These are phyloP conservation scores for Natrix natrix DNA, from an alignment of 2,797 vertebrate species.

Conservation along the genomic window DNA sequence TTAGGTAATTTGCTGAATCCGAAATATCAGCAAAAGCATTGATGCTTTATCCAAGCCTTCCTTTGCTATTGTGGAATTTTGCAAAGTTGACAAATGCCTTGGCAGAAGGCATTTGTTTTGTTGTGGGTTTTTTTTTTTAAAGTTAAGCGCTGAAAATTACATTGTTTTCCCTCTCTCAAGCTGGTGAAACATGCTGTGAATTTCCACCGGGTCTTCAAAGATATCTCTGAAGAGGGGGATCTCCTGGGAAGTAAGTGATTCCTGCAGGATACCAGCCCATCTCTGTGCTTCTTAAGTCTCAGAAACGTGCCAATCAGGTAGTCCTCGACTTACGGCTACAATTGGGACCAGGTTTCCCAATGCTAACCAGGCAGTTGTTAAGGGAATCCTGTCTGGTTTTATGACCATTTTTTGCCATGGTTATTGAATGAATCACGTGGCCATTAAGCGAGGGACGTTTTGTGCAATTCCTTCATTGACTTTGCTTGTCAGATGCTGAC, in stretches of 20 bases:
- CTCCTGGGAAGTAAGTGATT: slow-evolving; percentile 77
- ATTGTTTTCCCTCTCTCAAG: not conserved
- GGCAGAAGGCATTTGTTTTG: not conserved
- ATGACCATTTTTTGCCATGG: not conserved
- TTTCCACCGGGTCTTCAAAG: slow-evolving; percentile 83
- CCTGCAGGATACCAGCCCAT: not conserved
- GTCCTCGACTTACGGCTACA: not conserved
- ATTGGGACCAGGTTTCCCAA: not conserved
- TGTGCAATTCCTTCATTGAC: not conserved
- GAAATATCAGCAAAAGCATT: not conserved
- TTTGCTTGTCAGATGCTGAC: not conserved
- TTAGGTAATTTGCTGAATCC: not conserved
- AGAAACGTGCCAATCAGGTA: not conserved
- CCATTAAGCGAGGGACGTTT: not conserved
- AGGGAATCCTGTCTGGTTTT: not conserved
- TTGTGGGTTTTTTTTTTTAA: not conserved
- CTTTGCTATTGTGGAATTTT: not conserved
- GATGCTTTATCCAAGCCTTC: not conserved
- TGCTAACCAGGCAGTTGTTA: not conserved
- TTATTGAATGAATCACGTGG: not conserved
- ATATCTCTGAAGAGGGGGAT: slow-evolving; percentile 73
- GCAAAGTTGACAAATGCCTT: not conserved
- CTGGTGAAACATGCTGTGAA: slow-evolving; percentile 77
- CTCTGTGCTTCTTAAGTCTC: not conserved
- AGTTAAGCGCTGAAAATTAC: not conserved